phyloP scores from a whole-genome alignment of 2,797 vertebrate genomes.

The Adelosebastes latens region DNA sequence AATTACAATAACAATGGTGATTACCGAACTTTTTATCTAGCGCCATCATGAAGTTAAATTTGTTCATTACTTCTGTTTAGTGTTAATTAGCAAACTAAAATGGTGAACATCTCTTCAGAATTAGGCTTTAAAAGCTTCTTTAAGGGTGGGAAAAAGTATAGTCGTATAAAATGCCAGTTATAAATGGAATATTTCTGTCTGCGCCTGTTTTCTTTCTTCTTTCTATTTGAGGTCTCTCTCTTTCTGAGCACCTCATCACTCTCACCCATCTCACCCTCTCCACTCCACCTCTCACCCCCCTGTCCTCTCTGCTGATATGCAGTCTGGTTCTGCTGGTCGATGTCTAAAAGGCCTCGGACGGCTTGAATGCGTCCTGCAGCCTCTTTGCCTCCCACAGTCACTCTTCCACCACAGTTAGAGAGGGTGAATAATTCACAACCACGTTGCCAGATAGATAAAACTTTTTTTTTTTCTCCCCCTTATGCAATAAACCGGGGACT shows the following conservation, averaged over 20 bases:
- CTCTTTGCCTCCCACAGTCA: constrained; percentile 17
- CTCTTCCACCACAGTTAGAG: constrained; percentile 55
- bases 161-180: neutral
- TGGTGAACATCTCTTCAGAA: neutral
- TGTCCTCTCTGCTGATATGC: constrained; percentile 14
- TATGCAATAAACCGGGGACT: constrained; percentile 76
- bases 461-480: constrained; percentile 63
- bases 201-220: neutral
- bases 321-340: neutral
- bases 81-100: neutral
- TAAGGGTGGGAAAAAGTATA: neutral
- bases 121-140: neutral
- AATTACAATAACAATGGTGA: neutral
- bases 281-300: constrained; percentile 6
- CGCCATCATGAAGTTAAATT: neutral
- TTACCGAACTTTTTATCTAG: neutral
- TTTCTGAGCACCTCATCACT: neutral
- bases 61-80: neutral
- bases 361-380: constrained; percentile 16
- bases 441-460: constrained; percentile 70
- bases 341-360: constrained; percentile 39
- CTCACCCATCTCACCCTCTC: neutral
- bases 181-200: constrained; percentile 8
- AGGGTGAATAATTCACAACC: constrained; percentile 81
- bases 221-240: constrained; percentile 1